phyloP scores from a whole-genome alignment of 2,888 invertebrate genomes.

The Drosophila atripex region DNA sequence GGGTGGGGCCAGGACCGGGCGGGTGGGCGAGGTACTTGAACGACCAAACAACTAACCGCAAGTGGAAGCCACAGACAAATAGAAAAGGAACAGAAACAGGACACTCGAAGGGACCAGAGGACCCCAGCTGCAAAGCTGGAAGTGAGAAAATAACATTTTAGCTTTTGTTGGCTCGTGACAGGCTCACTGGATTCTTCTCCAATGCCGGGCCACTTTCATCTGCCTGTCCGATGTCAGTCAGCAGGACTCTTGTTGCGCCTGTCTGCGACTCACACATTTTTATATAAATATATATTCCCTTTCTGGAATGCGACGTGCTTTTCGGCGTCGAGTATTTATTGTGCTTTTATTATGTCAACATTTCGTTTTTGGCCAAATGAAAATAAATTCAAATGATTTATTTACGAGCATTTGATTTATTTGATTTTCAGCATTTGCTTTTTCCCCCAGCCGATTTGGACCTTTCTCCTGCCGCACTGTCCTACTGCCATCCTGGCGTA shows the following conservation, averaged over 20 bases:
- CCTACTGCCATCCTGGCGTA: constrained; percentile 10
- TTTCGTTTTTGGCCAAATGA: constrained; percentile 61
- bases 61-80: constrained; percentile 53
- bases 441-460: constrained; percentile 11
- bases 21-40: constrained; percentile 49
- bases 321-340: constrained; percentile 66
- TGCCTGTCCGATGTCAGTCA: constrained; percentile 62
- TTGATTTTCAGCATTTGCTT: constrained; percentile 72
- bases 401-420: constrained; percentile 82
- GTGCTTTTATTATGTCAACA: constrained; percentile 78
- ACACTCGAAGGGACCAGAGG: constrained; percentile 2
- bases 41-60: constrained; percentile 69
- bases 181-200: constrained; percentile 2
- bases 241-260: constrained; percentile 37
- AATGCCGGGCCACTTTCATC: constrained; percentile 30
- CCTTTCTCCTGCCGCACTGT: constrained; percentile 9
- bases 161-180: constrained; percentile 39
- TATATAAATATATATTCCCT: not conserved
- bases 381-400: constrained; percentile 82
- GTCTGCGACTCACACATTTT: constrained; percentile 4
- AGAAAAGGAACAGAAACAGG: constrained; percentile 7
- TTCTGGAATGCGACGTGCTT: constrained; percentile 16
- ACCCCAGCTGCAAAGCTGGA: constrained; percentile 33
- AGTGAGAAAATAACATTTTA: constrained; percentile 64
- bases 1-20: not conserved